A percentile compares a stretch with the other conserved stretches of the same genome.
Conservation (phyloP, 1,140 invertebrate species). For the Formica exsecta region DNA sequence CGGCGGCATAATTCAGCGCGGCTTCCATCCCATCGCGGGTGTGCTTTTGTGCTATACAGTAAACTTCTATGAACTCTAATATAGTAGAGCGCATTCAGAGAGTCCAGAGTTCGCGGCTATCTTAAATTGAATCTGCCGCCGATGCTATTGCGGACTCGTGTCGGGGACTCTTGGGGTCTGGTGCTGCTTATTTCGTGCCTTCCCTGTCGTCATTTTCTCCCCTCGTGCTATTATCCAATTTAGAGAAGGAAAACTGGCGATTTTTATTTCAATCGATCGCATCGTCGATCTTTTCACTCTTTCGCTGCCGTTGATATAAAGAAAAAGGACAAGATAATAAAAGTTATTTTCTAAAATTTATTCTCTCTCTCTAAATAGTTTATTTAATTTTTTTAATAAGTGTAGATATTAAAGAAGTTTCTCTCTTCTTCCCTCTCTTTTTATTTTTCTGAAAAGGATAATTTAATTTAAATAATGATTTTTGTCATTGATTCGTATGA, state of each 20-base stretch:
- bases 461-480: background rate
- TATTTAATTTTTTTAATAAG: background rate
- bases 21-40: constrained; percentile 31
- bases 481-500: background rate
- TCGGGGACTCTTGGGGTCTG: constrained; percentile 66
- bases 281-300: constrained; percentile 5
- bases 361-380: background rate
- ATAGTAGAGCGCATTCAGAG: constrained; percentile 74
- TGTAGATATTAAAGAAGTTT: background rate
- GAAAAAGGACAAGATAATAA: background rate
- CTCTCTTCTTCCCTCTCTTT: too few relatives aligned
- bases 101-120: constrained; percentile 79
- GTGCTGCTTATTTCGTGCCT: constrained; percentile 73
- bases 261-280: constrained; percentile 60
- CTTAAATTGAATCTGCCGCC: constrained; percentile 82
- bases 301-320: background rate
- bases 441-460: background rate
- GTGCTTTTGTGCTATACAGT: constrained; percentile 62
- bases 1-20: constrained; percentile 63
- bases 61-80: constrained; percentile 79
- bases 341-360: background rate
- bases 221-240: constrained; percentile 61
- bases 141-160: constrained; percentile 71
- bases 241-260: constrained; percentile 45
- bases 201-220: constrained; percentile 69